A percentile compares a stretch with the other conserved stretches of the same genome.
Conservation (phyloP, 2,888 invertebrate genomes). For the Leptopilina myrica region DNA sequence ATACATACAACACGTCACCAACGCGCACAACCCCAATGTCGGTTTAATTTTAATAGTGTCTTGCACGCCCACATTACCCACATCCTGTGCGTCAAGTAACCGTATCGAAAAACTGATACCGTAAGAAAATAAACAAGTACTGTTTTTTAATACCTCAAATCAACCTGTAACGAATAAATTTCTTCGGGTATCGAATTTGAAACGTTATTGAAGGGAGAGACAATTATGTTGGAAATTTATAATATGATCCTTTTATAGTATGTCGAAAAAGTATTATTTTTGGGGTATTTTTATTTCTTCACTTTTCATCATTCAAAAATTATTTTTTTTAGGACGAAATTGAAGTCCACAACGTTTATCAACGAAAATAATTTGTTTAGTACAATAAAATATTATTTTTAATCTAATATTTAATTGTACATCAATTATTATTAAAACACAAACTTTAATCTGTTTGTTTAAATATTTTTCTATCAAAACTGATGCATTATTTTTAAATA, state of each 20-base stretch:
- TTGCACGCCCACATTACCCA: conserved; percentile 36
- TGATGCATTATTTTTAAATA: too few species aligned
- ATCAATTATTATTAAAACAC: too few species aligned
- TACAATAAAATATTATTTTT: too few species aligned
- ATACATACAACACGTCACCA: neutral
- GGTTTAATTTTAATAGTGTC: conserved; percentile 27
- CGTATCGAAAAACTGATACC: conserved; percentile 10
- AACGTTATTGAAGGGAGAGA: neutral
- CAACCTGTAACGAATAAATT: conserved; percentile 1
- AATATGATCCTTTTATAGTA: neutral
- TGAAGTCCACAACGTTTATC: too few species aligned
- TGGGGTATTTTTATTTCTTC: too few species aligned
- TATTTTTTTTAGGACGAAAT: too few species aligned
- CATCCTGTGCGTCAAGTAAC: conserved; percentile 27
- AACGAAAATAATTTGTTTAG: too few species aligned
- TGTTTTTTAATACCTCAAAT: conserved; percentile 10
- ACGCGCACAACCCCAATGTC: conserved; percentile 3
- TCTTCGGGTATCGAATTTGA: neutral
- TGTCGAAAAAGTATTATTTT: too few species aligned
- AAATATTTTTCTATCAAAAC: too few species aligned
- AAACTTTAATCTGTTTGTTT: too few species aligned
- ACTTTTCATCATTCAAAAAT: too few species aligned
- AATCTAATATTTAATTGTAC: too few species aligned
- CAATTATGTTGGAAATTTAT: neutral
- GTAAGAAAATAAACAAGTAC: conserved; percentile 16